Conservation (phyloP, 2,888 invertebrate genomes). For the Steromphala cineraria region DNA sequence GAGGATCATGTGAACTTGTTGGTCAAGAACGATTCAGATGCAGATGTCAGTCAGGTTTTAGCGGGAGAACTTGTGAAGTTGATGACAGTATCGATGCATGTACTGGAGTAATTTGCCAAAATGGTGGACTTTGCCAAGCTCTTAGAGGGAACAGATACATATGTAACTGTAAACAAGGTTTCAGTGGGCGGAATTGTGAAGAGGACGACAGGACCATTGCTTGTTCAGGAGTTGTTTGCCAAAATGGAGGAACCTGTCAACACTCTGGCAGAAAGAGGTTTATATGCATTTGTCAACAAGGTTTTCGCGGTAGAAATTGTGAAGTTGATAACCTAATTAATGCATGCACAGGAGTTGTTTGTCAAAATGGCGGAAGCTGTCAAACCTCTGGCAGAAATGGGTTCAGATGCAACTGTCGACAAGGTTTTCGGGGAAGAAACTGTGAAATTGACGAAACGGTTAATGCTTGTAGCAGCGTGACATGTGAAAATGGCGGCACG, state of each 20-base stretch:
- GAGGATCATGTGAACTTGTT: background rate
- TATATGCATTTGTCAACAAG: background rate
- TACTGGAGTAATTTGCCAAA: background rate
- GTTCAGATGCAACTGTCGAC: background rate
- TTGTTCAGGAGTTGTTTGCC: background rate
- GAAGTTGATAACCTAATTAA: background rate
- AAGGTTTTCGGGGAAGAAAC: background rate
- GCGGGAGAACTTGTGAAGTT: constrained; percentile 11
- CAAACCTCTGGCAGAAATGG: no score
- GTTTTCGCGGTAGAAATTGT: background rate
- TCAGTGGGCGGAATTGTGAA: background rate
- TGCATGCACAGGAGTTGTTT: no score
- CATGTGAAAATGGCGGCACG: constrained; percentile 17
- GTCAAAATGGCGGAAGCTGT: no score
- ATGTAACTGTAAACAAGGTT: background rate
- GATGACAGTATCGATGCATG: background rate
- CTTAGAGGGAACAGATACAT: background rate
- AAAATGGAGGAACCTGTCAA: background rate
- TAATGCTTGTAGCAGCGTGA: background rate
- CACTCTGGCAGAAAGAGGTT: background rate
- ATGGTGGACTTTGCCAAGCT: background rate
- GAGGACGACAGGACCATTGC: background rate
- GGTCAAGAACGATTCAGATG: background rate
- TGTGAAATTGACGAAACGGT: background rate
- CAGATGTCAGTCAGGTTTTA: background rate